Base-by-base conservation (phyloP, 2,113 vertebrate species). In the Antidorcas marsupialis region DNA sequence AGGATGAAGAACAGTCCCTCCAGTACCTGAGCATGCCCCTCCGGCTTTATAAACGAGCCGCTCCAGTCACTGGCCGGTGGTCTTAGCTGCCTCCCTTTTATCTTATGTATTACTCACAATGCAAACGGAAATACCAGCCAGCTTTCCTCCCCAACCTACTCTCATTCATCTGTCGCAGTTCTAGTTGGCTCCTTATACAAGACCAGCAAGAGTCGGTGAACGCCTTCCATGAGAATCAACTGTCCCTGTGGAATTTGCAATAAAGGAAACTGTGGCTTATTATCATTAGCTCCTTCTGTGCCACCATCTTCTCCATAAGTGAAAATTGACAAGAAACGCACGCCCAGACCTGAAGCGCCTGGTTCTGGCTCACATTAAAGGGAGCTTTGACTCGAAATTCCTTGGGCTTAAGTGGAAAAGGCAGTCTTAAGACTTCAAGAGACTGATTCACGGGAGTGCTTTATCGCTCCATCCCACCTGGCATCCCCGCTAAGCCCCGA, bases 111-210 rank as follows among this genome's bases (percentile, higher is more conserved):
- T 6, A 13, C 52, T 39, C 45, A 1, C 10, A 1, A 4, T 3
- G 19, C 7, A 76, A 43, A 30, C 0, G 7, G 50, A 59, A 39
- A 14, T 5, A 9, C 1, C 39, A 27, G 1, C 62, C 28, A 0
- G 1, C 0, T 1, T 2, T 28, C 13, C 15, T 0, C 8, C 11
- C 4, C 11, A 14, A 15, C 0, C 17, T 9, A 0, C 2, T 0
- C 6, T 6, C 2, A 2, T 3, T 19, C 45, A 16, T 5, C 81
- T 14, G 0, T 0, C 0, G 13, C 28, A 30, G 0, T n/a, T 1
- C 0, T 33, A 25, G 7, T 5, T 57, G 28, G 43, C 86, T 7
- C 17, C 47, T 8, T 5, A 1, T 7, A 5, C 17, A 6, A 74
- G 90, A 55, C 7, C 9, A 3, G 53, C 50, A 74, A 15, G 43